Evolutionary conservation across 2,888 invertebrate species (phyloP).

Genomic region (Euplagia quadripunctaria): DNA sequence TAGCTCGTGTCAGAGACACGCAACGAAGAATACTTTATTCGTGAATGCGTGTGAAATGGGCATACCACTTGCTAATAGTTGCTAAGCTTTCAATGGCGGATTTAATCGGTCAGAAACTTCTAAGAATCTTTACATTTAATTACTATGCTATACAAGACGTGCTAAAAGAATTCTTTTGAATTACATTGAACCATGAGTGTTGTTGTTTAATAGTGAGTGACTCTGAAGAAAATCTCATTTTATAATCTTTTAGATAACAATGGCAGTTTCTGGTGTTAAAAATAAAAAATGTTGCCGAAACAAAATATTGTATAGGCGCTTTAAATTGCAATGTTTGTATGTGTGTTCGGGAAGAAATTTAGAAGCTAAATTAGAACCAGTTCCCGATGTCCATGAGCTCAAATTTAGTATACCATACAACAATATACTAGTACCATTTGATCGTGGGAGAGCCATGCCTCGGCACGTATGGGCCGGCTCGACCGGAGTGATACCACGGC

Average conservation of each 20-base stretch:
- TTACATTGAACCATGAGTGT: not conserved
- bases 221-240: not conserved
- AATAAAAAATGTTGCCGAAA: not conserved
- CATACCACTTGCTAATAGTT: not conserved
- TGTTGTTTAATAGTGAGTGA: not conserved
- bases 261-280: not conserved
- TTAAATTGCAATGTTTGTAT: no score
- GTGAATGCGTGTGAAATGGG: not conserved
- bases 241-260: not conserved
- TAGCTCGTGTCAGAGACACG: not conserved
- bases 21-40: not conserved
- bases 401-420: no score
- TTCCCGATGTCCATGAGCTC: no score
- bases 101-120: not conserved
- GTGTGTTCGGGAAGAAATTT: no score
- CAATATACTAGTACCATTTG: no score
- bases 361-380: no score
- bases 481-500: no score
- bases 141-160: not conserved
- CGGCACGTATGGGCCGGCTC: no score
- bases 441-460: no score
- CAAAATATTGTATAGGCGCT: not conserved
- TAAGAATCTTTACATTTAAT: slow-evolving; percentile 1
- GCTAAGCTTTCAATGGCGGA: not conserved
- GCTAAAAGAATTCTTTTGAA: not conserved